Evolutionary conservation across 2,113 vertebrate species (phyloP), one percentile per base, ranked within the genome.

Genomic region (Podarcis cretensis): DNA sequence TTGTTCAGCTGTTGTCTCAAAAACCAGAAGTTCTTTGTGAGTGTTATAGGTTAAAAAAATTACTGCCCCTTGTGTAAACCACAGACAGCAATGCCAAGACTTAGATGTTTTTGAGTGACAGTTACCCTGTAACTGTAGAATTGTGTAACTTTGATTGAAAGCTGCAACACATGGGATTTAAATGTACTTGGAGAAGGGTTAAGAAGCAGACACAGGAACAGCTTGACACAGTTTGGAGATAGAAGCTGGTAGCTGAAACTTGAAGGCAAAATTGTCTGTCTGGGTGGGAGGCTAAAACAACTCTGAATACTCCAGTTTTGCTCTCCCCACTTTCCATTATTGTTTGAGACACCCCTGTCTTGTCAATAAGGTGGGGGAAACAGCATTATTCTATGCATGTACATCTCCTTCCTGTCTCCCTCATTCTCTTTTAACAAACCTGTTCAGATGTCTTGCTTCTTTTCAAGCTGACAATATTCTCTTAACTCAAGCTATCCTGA

Each of bases 11-110:
- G 59, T 84, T 89, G 87, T 73, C 90, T 91, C 65, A 86, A 93
- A 81, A 89, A 82, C 6, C 48, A 57, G 48, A 93, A 91, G 18
- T 89, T 90, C 65, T 59, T 92, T 10, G 21, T 77, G 76, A 89
- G 91, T 84, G 37, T 80, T 90, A 86, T 54, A 90, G 82, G 90
- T 89, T 95, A 88, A 91, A 91, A 69, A 91, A 86, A 88, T 92
- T 30, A 83, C 87, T 91, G 84, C 89, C 95, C 88, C 40, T 16
- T 37, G 80, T 89, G 27, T 92, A 85, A 91, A 75, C 68, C 86
- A 91, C 13, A 85, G 81, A 89, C 5, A 57, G 85, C 54, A 54
- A 85, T 78, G 89, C 66, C 68, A 87, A 20, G 40, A 7, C 43
- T 84, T 87, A 37, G 63, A 87, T 87, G 66, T 82, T 93, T 95